Conservation (phyloP, 1,140 invertebrate species). For the Holotrichia oblita region DNA sequence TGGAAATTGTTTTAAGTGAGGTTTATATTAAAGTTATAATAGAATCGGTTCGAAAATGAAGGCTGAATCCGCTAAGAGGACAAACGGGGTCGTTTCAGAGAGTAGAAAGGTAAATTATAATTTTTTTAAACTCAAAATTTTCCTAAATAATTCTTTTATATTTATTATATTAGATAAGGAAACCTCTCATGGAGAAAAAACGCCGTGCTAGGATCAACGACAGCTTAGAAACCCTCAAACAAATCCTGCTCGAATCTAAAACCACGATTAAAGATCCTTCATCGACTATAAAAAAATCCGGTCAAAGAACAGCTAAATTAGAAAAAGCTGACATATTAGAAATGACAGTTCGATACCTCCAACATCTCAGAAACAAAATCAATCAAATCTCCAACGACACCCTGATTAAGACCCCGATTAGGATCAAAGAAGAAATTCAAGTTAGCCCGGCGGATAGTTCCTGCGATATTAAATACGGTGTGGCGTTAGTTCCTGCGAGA, state of each 20-base stretch:
- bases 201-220: constrained; percentile 74
- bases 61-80: background rate
- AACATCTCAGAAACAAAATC: constrained; percentile 60
- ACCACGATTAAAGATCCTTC: constrained; percentile 50
- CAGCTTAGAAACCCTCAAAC: constrained; percentile 71
- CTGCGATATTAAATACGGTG: constrained; percentile 47
- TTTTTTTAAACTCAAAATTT: background rate
- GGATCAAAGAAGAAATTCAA: constrained; percentile 42
- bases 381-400: constrained; percentile 2
- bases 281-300: constrained; percentile 46
- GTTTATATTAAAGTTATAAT: background rate
- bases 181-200: constrained; percentile 77
- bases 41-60: background rate
- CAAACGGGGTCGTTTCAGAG: background rate
- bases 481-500: constrained; percentile 56
- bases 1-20: background rate
- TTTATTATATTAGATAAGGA: constrained; percentile 65
- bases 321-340: too few relatives aligned
- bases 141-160: too few relatives aligned
- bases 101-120: constrained; percentile 18
- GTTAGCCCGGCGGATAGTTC: constrained; percentile 50
- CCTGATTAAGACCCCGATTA: background rate
- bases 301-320: constrained; percentile 66
- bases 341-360: constrained; percentile 71
- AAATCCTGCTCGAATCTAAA: constrained; percentile 67